Evolutionary conservation across 2,797 vertebrate species (phyloP).

Genomic region (Meriones psammophilus): DNA sequence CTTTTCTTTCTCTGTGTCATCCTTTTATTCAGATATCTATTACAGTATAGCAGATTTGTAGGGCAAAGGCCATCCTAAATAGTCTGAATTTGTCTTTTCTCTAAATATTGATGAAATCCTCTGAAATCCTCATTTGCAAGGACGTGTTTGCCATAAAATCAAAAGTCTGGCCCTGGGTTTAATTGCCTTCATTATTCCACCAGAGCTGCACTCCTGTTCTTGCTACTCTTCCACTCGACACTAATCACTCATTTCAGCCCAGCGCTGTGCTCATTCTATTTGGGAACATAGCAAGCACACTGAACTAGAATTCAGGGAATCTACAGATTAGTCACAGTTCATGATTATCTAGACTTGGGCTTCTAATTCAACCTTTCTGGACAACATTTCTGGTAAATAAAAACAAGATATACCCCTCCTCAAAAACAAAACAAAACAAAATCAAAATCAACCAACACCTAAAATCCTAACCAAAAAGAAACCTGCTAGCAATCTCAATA

Average conservation of each 20-base stretch:
- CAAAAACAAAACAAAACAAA: neutral
- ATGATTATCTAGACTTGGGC: neutral
- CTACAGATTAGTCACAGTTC: neutral
- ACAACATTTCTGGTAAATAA: neutral
- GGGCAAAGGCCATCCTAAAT: neutral
- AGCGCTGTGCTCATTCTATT: neutral
- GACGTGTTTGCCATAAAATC: neutral
- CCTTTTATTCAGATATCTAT: neutral
- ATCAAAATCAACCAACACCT: neutral
- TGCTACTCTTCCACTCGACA: neutral
- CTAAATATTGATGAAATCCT: conserved; percentile 9
- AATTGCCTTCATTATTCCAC: neutral
- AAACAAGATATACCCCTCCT: neutral
- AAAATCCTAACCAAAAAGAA: neutral
- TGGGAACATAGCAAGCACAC: neutral
- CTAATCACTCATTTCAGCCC: neutral
- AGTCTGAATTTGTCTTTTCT: neutral
- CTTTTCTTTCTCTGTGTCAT: conserved; percentile 1
- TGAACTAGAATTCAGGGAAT: neutral
- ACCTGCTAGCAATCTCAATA: neutral
- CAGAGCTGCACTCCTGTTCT: neutral
- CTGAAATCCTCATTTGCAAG: conserved; percentile 11
- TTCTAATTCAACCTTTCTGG: neutral
- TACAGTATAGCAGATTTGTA: neutral
- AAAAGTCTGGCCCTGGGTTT: neutral